These are phyloP conservation scores for Rattus norvegicus DNA, from an alignment of 2,113 vertebrate species.

Conservation along the genomic window DNA sequence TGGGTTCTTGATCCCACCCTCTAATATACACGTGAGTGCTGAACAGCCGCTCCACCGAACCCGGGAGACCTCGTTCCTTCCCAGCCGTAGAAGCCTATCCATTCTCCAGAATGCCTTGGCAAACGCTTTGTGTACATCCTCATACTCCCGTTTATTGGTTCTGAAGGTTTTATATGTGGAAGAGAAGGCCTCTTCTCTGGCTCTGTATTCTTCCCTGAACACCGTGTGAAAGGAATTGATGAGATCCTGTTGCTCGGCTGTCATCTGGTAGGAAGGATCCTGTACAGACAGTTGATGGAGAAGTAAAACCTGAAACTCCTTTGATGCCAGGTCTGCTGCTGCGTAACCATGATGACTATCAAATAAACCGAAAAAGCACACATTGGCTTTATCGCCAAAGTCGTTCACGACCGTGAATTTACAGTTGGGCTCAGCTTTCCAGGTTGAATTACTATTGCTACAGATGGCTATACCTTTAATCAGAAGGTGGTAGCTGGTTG, in stretches of 20 bases:
- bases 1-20: conserved; percentile 43
- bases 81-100: conserved; percentile 83
- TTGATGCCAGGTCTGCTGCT: conserved; percentile 78
- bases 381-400: conserved; percentile 82
- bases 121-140: conserved; percentile 80
- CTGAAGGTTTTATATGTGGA: background rate
- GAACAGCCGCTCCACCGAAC: conserved; percentile 85
- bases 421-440: conserved; percentile 82
- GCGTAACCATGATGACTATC: conserved; percentile 75
- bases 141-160: background rate
- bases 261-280: conserved; percentile 79
- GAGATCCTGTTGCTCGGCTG: conserved; percentile 67
- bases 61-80: conserved; percentile 82
- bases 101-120: conserved; percentile 85
- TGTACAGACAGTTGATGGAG: conserved; percentile 82
- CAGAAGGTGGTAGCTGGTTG: conserved; percentile 63
- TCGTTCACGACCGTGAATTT: conserved; percentile 70
- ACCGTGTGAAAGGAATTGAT: conserved; percentile 78
- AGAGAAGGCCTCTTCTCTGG: conserved; percentile 75
- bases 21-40: conserved; percentile 81
- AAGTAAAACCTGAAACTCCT: conserved; percentile 84
- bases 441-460: conserved; percentile 80
- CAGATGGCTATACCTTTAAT: conserved; percentile 81
- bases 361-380: conserved; percentile 84
- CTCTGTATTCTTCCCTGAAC: conserved; percentile 79